Evolutionary conservation across 1,140 invertebrate genomes (phyloP).

Genomic region (Brachionus sp.): DNA sequence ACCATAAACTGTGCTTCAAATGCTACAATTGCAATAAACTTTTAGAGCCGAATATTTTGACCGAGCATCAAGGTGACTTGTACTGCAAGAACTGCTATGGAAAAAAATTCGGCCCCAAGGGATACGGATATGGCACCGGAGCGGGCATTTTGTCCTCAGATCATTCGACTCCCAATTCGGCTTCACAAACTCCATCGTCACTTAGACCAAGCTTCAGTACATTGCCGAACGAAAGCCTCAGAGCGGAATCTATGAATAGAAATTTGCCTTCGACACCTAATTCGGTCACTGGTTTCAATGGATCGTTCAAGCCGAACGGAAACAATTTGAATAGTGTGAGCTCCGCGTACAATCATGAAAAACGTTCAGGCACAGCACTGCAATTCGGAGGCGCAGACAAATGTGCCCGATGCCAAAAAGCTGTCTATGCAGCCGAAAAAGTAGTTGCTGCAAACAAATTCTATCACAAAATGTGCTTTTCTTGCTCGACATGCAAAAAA

Average conservation of each 20-base stretch:
- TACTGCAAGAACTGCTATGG: conserved; percentile 91
- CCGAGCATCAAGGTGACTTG: conserved; percentile 87
- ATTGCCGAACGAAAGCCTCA: not conserved
- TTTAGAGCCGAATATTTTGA: conserved; percentile 85
- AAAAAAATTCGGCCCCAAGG: conserved; percentile 85
- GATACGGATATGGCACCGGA: conserved; percentile 80
- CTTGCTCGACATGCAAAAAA: conserved; percentile 26
- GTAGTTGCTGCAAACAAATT: conserved; percentile 70
- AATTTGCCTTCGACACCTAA: not conserved
- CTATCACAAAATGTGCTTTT: conserved; percentile 39
- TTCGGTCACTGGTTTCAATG: not conserved
- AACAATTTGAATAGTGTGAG: not conserved
- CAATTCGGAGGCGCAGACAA: conserved; percentile 35
- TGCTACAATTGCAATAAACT: conserved; percentile 74
- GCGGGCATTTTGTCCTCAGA: conserved; percentile 39
- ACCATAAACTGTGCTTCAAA: conserved; percentile 42
- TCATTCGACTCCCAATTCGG: not conserved
- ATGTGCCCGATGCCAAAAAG: conserved; percentile 95
- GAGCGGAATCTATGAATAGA: not conserved
- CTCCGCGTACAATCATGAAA: conserved; percentile 26
- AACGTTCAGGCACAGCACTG: not conserved
- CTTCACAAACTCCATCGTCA: not conserved
- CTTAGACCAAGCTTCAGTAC: not conserved
- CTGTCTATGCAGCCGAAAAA: conserved; percentile 97
- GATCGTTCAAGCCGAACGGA: not conserved